Evolutionary conservation across 2,797 vertebrate genomes (phyloP).

Genomic region (Coregonus ussuriensis): DNA sequence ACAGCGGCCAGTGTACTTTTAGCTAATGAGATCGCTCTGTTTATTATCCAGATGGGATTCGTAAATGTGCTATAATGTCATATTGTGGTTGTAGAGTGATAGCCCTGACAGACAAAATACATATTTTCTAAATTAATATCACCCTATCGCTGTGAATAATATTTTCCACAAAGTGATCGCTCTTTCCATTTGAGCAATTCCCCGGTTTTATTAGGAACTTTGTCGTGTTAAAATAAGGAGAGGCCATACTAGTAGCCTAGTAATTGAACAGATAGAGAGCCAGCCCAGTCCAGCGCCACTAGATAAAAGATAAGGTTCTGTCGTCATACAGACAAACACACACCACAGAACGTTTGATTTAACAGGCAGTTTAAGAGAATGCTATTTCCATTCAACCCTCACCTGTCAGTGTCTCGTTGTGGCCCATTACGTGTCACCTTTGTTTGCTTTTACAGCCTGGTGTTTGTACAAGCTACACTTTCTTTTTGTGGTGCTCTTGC

Average conservation of each 20-base stretch:
- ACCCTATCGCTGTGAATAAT: not conserved
- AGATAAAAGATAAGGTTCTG: not conserved
- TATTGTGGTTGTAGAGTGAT: not conserved
- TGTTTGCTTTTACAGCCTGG: not conserved
- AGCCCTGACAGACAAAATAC: not conserved
- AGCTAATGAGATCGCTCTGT: not conserved
- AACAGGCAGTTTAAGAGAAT: conserved; percentile 7
- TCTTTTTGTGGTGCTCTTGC: too few species aligned
- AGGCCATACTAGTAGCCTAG: not conserved
- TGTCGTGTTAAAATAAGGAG: not conserved
- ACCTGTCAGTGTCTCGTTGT: not conserved
- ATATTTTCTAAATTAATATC: not conserved
- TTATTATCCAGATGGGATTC: not conserved
- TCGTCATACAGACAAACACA: not conserved
- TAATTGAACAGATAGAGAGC: not conserved
- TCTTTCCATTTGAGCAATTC: not conserved
- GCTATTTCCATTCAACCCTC: conserved; percentile 1
- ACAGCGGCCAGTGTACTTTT: not conserved
- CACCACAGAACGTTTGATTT: not conserved
- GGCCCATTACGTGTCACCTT: not conserved
- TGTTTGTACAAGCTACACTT: not conserved
- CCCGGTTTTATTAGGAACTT: not conserved
- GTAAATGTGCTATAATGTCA: not conserved
- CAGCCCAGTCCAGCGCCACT: not conserved
- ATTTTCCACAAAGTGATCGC: not conserved